Conservation (phyloP, 2,797 vertebrate genomes). For the Poecilia picta region DNA sequence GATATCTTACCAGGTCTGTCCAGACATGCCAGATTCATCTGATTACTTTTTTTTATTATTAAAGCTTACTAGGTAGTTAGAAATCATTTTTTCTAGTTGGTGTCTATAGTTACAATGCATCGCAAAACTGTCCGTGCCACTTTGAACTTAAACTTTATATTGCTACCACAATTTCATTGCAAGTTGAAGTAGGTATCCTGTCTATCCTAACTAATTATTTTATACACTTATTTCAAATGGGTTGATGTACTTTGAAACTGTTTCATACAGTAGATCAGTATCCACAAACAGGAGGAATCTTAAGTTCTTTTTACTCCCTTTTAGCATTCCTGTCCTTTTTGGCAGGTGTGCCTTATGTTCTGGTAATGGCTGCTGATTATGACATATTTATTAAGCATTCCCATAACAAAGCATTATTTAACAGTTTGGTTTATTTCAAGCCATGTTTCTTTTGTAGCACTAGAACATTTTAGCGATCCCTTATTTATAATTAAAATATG, state of each 20-base stretch:
- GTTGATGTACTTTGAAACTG: not conserved
- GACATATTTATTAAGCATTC: not conserved
- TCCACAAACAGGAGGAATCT: not conserved
- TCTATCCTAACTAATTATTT: not conserved
- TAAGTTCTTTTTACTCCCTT: not conserved
- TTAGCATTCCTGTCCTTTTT: not conserved
- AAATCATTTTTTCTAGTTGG: not conserved
- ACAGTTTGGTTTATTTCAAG: not conserved
- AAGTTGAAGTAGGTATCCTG: not conserved
- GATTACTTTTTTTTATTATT: not conserved
- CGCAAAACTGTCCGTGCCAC: not conserved
- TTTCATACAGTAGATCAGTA: not conserved
- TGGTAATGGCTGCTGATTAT: not conserved
- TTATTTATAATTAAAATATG: not conserved
- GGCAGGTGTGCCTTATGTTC: not conserved
- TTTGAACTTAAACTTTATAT: not conserved
- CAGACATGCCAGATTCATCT: constrained; percentile 20
- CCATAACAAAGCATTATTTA: not conserved
- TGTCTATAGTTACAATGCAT: not conserved
- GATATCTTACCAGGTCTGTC: constrained; percentile 29
- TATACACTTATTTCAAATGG: not conserved
- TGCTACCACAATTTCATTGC: not conserved
- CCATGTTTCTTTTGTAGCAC: not conserved
- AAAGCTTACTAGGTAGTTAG: too few relatives aligned
- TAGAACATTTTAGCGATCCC: not conserved